Evolutionary conservation across 2,113 vertebrate genomes (phyloP), one percentile per base, ranked within the genome.

Genomic region (Candoia aspera): DNA sequence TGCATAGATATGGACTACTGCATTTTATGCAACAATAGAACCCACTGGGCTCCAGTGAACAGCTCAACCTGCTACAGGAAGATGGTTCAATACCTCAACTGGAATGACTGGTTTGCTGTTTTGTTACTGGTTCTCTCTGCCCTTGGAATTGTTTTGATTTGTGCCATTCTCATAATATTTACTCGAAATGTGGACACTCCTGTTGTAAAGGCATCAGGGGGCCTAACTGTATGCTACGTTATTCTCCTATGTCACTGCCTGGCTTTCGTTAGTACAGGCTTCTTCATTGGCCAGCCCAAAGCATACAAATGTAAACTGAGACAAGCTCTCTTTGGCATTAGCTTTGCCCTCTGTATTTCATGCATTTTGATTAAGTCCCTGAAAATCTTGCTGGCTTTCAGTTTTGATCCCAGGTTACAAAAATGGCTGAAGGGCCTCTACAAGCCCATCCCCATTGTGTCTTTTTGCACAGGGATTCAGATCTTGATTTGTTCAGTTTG

Each of bases 301-400:
- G 90, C 95, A 83, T 92, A 97, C 58, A 98, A 96, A 19, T 99
- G 98, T 92, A 98, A 98, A 96, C 96, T 97, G 12, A 97, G 98
- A 26, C 98, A 99, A 95, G 97, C 97, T 4, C 89, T 99, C 21
- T 99, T 98, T 59, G 98, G 98, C 0, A 94, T 99, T 87, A 99
- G 98, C 95, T 99, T 99, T 91, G 96, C 98, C 1, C 95, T 98
- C 84, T 99, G 98, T 79, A 95, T 99, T 93, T 98, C 98, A 33
- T 98, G 98, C 94, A 98, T 99, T 96, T 96, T 99, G 95, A 97
- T 98, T 26, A 99, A 99, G 95, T 98, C 98, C 4, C 95, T 99
- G 60, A 98, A 98, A 97, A 99, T 99, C 95, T 95, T 99, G 84
- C 94, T 99, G 60, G 98, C 98, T 23, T 99, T 99, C 95, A 98